Conservation (phyloP, 1,140 invertebrate genomes). For the Psilanteris sp. region DNA sequence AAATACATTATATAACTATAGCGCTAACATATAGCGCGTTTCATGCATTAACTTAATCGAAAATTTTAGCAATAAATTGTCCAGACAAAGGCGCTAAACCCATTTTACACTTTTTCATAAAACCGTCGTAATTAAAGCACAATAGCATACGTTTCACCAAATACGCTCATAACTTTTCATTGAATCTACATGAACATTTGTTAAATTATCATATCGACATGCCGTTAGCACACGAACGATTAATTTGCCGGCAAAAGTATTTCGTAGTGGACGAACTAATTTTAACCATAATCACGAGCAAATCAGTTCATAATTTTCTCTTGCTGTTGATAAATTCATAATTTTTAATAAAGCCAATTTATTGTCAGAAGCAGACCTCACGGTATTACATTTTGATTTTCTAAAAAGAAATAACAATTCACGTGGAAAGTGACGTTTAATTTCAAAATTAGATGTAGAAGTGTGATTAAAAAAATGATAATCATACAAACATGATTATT, state of each 20-base stretch:
- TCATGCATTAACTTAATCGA: no score
- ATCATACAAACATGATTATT: no score
- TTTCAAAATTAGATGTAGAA: no score
- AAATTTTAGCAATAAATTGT: no score
- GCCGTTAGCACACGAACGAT: background rate
- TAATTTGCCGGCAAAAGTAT: constrained; percentile 16
- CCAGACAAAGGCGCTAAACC: no score
- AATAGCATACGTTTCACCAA: background rate
- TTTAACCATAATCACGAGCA: background rate
- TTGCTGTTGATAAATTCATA: constrained; percentile 17
- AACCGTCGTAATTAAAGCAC: background rate
- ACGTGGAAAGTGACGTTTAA: no score
- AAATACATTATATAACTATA: no score
- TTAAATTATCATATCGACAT: constrained; percentile 10
- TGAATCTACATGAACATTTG: constrained; percentile 5
- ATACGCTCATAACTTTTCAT: constrained; percentile 18
- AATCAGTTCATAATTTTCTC: constrained; percentile 20
- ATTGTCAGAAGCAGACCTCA: background rate
- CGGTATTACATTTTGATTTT: background rate
- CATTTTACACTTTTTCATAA: no score
- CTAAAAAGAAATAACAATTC: background rate
- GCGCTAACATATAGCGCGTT: no score
- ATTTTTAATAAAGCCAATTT: constrained; percentile 27
- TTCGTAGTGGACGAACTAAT: constrained; percentile 4
- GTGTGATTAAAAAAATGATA: no score